Conservation (phyloP, 2,113 vertebrate genomes). For the Rynchops niger region DNA sequence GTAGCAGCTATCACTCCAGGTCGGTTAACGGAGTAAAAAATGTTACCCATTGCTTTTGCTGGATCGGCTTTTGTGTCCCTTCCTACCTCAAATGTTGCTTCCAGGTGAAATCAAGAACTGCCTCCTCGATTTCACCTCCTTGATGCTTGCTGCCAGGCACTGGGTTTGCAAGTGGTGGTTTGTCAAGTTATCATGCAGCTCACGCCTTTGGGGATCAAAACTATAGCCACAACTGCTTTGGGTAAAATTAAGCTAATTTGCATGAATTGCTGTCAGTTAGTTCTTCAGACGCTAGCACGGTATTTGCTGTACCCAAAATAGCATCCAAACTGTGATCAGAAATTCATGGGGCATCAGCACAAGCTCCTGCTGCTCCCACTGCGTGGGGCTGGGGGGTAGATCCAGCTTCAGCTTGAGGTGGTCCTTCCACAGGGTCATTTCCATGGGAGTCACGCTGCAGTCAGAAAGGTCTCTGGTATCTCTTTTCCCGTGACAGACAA, state of each 20-base stretch:
- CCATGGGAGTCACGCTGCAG: background rate
- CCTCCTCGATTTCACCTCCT: background rate
- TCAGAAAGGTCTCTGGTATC: background rate
- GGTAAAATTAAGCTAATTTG: background rate
- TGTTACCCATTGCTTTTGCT: fast-evolving
- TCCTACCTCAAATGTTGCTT: background rate
- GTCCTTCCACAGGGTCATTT: background rate
- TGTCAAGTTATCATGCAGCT: background rate
- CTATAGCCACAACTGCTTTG: background rate
- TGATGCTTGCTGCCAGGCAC: background rate
- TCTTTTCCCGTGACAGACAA: background rate
- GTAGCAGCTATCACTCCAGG: background rate
- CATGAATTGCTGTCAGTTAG: background rate
- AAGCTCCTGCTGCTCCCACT: background rate
- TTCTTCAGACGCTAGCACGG: background rate
- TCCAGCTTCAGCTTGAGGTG: background rate
- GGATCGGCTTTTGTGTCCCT: background rate
- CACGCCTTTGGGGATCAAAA: background rate
- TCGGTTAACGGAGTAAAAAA: fast-evolving
- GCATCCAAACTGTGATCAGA: background rate
- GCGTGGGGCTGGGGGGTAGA: background rate
- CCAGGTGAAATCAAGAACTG: background rate
- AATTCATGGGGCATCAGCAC: background rate
- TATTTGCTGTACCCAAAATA: background rate
- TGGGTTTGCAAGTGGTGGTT: background rate